phyloP scores from a whole-genome alignment of 2,797 vertebrate species.

The Epinephelus coioides region DNA sequence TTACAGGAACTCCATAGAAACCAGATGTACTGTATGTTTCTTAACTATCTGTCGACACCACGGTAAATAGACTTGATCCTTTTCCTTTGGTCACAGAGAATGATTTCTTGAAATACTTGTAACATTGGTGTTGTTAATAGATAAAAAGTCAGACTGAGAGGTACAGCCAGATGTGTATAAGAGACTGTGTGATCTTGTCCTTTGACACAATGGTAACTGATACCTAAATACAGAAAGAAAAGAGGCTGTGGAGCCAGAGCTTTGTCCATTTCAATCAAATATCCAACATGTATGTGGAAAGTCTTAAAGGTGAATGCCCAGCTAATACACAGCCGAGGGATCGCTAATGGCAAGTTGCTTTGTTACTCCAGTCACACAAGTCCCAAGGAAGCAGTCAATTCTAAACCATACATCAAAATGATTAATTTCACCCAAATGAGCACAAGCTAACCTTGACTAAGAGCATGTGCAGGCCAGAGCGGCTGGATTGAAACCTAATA shows the following conservation, averaged over 20 bases:
- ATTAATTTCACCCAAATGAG: constrained; percentile 99
- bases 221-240: constrained; percentile 7
- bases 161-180: neutral
- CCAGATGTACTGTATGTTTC: neutral
- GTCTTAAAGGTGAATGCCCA: constrained; percentile 90
- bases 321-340: constrained; percentile 95
- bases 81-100: neutral
- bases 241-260: constrained; percentile 51
- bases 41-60: neutral
- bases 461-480: constrained; percentile 86
- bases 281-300: constrained; percentile 79
- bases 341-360: constrained; percentile 98
- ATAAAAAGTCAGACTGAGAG: neutral
- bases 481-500: constrained; percentile 89
- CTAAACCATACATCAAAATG: constrained; percentile 99
- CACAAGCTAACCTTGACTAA: constrained; percentile 97
- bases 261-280: constrained; percentile 80
- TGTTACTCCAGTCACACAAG: constrained; percentile 97
- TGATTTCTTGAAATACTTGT: neutral
- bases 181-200: neutral
- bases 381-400: constrained; percentile 96
- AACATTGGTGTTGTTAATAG: neutral
- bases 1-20: neutral
- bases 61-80: neutral
- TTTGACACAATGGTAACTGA: constrained; percentile 62